Evolutionary conservation across 2,797 vertebrate species (phyloP).

Genomic region (Rhinatrema bivittatum): DNA sequence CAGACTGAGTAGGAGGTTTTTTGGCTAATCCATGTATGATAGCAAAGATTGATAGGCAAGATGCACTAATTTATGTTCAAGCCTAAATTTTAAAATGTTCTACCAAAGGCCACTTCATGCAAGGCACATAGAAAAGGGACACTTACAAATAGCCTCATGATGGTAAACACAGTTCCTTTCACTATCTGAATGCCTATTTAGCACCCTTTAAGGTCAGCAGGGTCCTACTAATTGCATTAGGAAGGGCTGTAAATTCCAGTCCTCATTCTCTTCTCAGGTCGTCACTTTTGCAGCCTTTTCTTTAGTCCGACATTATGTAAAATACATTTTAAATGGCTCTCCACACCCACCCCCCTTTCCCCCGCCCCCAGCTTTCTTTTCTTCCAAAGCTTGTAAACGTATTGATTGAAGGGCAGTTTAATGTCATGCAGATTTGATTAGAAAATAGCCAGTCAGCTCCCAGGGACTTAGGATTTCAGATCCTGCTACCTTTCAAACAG

Average conservation of each 20-base stretch:
- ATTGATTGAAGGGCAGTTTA: slow-evolving; percentile 52
- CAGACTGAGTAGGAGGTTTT: too few species aligned
- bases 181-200: slow-evolving; percentile 28
- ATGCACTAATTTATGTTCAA: too few species aligned
- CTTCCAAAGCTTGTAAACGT: slow-evolving; percentile 69
- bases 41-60: too few species aligned
- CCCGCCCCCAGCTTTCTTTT: slow-evolving; percentile 63
- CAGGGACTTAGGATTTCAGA: too few species aligned
- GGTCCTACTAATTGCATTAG: slow-evolving; percentile 41
- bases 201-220: slow-evolving; percentile 37
- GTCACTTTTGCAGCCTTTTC: slow-evolving; percentile 38
- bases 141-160: slow-evolving; percentile 2
- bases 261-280: slow-evolving; percentile 40
- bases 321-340: slow-evolving; percentile 48
- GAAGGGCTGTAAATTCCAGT: slow-evolving; percentile 42
- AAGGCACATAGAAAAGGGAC: too few species aligned
- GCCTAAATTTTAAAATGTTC: too few species aligned
- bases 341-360: slow-evolving; percentile 54
- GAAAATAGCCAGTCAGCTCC: slow-evolving; percentile 62
- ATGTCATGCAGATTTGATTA: slow-evolving; percentile 71
- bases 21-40: too few species aligned
- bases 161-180: slow-evolving; percentile 15
- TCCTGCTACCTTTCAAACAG: slow-evolving; percentile 23
- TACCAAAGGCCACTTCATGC: too few species aligned
- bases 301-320: slow-evolving; percentile 41